Evolutionary conservation across 1,140 invertebrate species (phyloP), one percentile per base, ranked within the genome.

Genomic region (Cherax quadricarinatus): DNA sequence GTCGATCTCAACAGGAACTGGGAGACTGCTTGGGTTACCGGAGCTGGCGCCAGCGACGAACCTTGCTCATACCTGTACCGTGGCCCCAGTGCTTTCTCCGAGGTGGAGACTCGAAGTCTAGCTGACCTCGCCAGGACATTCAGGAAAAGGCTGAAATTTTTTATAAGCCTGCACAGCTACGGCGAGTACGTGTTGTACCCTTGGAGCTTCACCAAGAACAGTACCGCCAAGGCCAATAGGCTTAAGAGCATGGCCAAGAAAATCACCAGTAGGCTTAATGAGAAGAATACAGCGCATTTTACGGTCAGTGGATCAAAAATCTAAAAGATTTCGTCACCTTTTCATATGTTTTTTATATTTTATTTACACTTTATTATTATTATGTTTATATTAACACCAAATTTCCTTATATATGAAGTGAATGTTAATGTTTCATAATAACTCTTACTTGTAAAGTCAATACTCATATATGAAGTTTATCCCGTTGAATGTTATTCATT

Each of bases 101-200:
- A 95, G 86, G 94, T 93, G 4, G 95, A 95, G 86, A 94, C 94
- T 14, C 48, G 81, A n/a, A 94, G 94, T 14, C 85, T 94, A 3
- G 49, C 86, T n/a, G 92, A 94, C 18, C 82, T 94, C 12, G 81
- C 95, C 4, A 79, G 90, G n/a, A 75, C 86, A 3, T 79, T 92
- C 84, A 12, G 53, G 60, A 57, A 84, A 10, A 93, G 96, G 21
- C 93, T 97, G 0, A 96, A 97, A 93, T 96, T 97, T 7, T 98
- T 98, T 93, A 94, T 98, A 41, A 97, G 97, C 4, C 96, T 98
- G 93, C 98, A 99, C 94, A 98, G 98, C 80, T 98, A 98, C 94
- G 97, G 97, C 0, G 97, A 98, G 95, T 97, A 98, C 95, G 96
- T 98, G 94, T 95, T 98, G 4, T 96, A 97, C 90, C 98, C 98